Conservation (phyloP, 92 coral and sea anemone species). For the Phymanthus crucifer region DNA sequence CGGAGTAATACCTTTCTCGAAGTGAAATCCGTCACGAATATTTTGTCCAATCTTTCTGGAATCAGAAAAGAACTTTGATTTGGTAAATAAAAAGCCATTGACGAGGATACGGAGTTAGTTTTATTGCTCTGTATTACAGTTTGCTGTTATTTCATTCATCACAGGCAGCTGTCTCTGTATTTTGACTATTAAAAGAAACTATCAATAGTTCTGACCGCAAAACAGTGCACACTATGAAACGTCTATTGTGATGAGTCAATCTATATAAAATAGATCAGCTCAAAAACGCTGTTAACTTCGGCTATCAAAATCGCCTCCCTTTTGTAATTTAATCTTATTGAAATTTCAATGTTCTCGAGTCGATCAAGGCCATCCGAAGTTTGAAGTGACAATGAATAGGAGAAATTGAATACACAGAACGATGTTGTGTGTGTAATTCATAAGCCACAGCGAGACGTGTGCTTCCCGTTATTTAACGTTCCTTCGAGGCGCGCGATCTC, state of each 20-base stretch:
- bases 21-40: not conserved
- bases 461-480: not conserved
- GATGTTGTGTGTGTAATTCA: conserved; percentile 2
- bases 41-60: not conserved
- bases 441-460: not conserved
- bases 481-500: not conserved
- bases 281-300: not conserved
- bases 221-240: conserved; percentile 10
- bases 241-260: not conserved
- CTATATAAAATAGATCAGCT: conserved; percentile 11
- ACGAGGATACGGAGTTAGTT: not conserved
- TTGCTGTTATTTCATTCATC: not conserved
- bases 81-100: not conserved
- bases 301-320: not conserved
- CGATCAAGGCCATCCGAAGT: conserved; percentile 4
- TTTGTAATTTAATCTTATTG: not conserved
- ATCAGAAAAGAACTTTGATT: not conserved
- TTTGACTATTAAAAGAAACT: conserved; percentile 18
- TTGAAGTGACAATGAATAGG: not conserved
- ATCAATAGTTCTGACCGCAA: conserved; percentile 13
- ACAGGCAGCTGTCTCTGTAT: conserved; percentile 18
- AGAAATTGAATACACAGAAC: not conserved
- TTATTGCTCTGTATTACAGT: not conserved
- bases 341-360: not conserved
- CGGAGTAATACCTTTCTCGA: conserved; percentile 8